phyloP scores from a whole-genome alignment of 2,888 invertebrate genomes.

The Metellina segmentata region DNA sequence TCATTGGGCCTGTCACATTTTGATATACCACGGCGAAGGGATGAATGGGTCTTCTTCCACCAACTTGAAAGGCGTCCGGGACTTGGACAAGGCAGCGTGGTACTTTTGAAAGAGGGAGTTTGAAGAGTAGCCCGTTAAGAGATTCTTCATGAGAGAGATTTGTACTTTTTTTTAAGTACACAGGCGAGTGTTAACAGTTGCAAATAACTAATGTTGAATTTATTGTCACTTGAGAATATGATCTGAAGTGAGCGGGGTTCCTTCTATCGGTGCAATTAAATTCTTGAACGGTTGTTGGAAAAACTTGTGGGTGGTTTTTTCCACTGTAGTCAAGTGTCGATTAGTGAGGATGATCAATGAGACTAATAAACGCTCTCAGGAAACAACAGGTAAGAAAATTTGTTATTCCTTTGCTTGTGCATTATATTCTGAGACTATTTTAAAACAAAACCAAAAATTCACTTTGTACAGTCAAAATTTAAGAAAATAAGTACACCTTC shows the following conservation, averaged over 20 bases:
- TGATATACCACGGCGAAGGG: constrained; percentile 46
- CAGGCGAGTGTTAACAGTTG: constrained; percentile 8
- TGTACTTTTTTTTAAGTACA: not conserved
- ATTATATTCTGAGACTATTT: too few relatives aligned
- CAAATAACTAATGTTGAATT: constrained; percentile 30
- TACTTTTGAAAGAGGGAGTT: constrained; percentile 25
- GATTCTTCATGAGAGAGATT: too few relatives aligned
- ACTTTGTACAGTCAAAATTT: too few relatives aligned
- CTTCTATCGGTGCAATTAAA: not conserved
- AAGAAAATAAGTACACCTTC: too few relatives aligned
- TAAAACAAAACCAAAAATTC: too few relatives aligned
- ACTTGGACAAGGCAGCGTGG: constrained; percentile 4
- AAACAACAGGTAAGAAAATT: not conserved
- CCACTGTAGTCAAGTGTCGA: not conserved
- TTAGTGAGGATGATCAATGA: too few relatives aligned
- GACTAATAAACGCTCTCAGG: not conserved
- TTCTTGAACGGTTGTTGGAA: too few relatives aligned
- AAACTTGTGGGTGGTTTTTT: too few relatives aligned
- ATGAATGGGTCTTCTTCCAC: constrained; percentile 49
- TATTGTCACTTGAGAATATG: constrained; percentile 49
- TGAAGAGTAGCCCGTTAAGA: not conserved
- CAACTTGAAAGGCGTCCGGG: constrained; percentile 30
- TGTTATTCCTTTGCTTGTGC: not conserved
- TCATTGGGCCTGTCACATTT: constrained; percentile 70
- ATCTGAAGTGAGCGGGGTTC: not conserved